Evolutionary conservation across 2,113 vertebrate genomes (phyloP).

Genomic region (Cairina moschata): DNA sequence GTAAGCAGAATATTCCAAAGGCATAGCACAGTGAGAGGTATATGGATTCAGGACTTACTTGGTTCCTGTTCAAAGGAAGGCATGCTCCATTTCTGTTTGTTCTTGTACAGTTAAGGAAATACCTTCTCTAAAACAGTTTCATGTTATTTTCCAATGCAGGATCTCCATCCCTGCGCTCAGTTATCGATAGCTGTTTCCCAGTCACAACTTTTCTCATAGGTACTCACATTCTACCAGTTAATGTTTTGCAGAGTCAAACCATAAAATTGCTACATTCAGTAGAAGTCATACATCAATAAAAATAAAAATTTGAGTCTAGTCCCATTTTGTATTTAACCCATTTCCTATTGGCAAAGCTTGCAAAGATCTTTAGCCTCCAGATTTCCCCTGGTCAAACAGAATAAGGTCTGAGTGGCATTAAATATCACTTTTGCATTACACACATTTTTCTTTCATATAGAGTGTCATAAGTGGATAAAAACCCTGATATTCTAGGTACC

Average conservation of each 20-base stretch:
- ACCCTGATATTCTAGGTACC: background rate
- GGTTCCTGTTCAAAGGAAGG: background rate
- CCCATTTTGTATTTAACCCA: background rate
- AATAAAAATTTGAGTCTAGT: background rate
- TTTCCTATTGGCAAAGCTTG: background rate
- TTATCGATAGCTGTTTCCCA: accelerated
- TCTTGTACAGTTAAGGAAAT: background rate
- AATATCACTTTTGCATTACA: slow-evolving; percentile 18
- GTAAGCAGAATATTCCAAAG: background rate
- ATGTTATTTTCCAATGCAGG: accelerated
- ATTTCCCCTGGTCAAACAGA: slow-evolving; percentile 44
- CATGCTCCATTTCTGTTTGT: no score
- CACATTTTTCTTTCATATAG: background rate
- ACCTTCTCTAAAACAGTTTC: accelerated
- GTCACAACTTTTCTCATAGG: accelerated
- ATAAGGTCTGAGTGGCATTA: slow-evolving; percentile 4
- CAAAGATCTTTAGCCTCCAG: slow-evolving; percentile 4
- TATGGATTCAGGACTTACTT: background rate
- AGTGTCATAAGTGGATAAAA: slow-evolving; percentile 5
- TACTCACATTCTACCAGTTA: accelerated
- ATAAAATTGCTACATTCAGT: background rate
- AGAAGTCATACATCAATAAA: background rate
- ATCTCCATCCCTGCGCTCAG: accelerated
- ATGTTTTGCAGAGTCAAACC: background rate
- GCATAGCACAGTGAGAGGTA: accelerated